These are phyloP conservation scores for Pantherophis guttatus DNA, from an alignment of 2,113 vertebrate species.

Conservation along the genomic window DNA sequence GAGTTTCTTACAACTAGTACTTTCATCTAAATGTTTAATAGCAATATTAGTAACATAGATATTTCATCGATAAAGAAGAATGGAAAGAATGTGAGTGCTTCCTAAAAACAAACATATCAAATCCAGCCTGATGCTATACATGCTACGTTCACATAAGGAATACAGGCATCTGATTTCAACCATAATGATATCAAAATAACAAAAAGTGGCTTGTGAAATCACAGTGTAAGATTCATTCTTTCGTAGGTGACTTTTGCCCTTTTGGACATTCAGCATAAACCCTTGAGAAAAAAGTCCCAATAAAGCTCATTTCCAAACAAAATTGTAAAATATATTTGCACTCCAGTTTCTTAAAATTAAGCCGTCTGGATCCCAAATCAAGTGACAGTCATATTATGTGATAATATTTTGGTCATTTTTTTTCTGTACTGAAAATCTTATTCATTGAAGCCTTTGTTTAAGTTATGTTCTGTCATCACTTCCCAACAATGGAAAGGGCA, in stretches of 20 bases:
- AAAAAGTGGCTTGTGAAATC: neutral
- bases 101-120: neutral
- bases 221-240: neutral
- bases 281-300: neutral
- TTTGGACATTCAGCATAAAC: neutral
- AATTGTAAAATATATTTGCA: neutral
- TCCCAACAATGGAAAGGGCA: constrained; percentile 53
- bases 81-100: neutral
- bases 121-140: neutral
- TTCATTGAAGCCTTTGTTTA: constrained; percentile 55
- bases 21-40: neutral
- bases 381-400: constrained; percentile 27
- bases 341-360: neutral
- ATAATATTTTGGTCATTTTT: constrained; percentile 43
- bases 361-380: constrained; percentile 22
- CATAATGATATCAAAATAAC: neutral
- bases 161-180: neutral
- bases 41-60: neutral
- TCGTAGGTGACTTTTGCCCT: neutral
- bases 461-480: constrained; percentile 47
- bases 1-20: neutral
- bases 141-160: neutral
- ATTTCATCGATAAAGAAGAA: neutral
- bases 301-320: neutral
- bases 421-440: constrained; percentile 55